These are phyloP conservation scores for Caenorhabditis auriculariae DNA, from an alignment of 2,888 invertebrate species.

Conservation along the genomic window DNA sequence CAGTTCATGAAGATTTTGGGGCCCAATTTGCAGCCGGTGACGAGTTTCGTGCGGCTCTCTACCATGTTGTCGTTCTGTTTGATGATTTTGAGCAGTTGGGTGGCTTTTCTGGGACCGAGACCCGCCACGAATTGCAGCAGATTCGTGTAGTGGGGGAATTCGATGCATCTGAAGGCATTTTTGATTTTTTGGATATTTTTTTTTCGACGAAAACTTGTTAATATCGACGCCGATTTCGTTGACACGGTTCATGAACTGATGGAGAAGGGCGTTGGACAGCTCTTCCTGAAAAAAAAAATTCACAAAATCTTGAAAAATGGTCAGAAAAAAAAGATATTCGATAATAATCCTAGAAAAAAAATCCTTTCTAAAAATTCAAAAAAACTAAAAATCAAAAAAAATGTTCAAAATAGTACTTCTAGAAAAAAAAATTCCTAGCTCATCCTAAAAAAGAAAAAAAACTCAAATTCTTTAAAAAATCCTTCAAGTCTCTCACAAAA, in stretches of 20 bases:
- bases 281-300: no score
- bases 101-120: slow-evolving; percentile 88
- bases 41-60: slow-evolving; percentile 76
- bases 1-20: slow-evolving; percentile 98
- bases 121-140: slow-evolving; percentile 95
- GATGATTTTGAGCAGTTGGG: slow-evolving; percentile 65
- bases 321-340: no score
- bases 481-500: no score
- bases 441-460: no score
- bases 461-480: no score
- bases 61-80: slow-evolving; percentile 51
- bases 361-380: no score
- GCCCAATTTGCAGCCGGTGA: slow-evolving; percentile 93
- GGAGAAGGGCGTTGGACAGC: slow-evolving; percentile 78
- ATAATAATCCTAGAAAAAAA: no score
- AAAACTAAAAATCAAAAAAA: no score
- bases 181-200: neutral
- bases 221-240: slow-evolving; percentile 74
- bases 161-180: slow-evolving; percentile 76
- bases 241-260: slow-evolving; percentile 87
- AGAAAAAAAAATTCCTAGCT: no score
- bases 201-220: slow-evolving; percentile 18
- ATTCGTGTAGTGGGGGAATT: slow-evolving; percentile 79
- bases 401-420: no score
- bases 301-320: no score